phyloP scores from a whole-genome alignment of 2,113 vertebrate genomes.

The Callipepla squamata region DNA sequence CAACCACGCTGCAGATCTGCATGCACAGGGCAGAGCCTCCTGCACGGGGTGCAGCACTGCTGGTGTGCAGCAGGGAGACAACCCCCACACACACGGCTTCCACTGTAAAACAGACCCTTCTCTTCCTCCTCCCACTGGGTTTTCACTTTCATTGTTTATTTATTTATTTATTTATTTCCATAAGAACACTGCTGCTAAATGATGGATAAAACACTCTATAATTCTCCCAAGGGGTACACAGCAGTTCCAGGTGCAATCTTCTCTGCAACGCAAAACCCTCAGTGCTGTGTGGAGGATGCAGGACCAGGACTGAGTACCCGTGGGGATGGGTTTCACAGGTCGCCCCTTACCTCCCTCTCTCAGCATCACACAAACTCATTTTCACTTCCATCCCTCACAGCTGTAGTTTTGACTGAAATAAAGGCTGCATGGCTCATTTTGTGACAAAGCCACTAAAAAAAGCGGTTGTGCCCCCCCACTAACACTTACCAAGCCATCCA shows the following conservation, averaged over 20 bases:
- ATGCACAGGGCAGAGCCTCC: constrained; percentile 19
- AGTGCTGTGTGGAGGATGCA: neutral
- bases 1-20: neutral
- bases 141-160: neutral
- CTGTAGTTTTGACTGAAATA: constrained; percentile 35
- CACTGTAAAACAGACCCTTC: neutral
- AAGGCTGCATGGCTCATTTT: constrained; percentile 15
- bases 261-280: neutral
- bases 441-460: constrained; percentile 4
- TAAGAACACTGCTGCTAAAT: neutral
- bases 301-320: neutral
- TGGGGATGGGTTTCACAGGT: neutral
- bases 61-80: neutral
- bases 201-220: neutral
- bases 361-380: neutral
- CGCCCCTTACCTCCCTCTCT: constrained; percentile 1
- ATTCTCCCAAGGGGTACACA: neutral
- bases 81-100: neutral
- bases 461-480: neutral
- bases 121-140: neutral
- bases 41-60: constrained; percentile 25
- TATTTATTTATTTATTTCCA: too few species aligned
- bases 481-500: constrained; percentile 8
- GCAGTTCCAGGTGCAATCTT: neutral
- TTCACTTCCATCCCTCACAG: constrained; percentile 3